Percentiles rank a stretch among this genome's conserved stretches.
Conservation (phyloP, 2,113 vertebrate genomes). For the Salminus brasiliensis region DNA sequence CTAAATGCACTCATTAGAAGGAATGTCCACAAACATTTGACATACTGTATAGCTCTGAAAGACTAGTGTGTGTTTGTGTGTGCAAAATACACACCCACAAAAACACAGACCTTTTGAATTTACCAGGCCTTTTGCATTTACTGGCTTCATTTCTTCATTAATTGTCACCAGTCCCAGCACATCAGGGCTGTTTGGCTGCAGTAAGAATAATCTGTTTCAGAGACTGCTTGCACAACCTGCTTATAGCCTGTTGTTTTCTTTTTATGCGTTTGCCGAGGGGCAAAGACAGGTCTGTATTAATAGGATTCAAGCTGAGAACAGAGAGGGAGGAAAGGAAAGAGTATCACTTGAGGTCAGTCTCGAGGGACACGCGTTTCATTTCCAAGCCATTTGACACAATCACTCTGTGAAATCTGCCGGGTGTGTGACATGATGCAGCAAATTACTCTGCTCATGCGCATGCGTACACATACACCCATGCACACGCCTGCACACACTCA, state of each 20-base stretch:
- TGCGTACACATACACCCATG: not conserved
- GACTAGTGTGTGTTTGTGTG: too few relatives aligned
- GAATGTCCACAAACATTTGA: too few relatives aligned
- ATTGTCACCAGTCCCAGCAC: not conserved
- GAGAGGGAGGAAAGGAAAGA: not conserved
- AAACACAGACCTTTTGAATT: not conserved
- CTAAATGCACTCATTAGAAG: too few relatives aligned
- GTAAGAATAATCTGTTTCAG: not conserved
- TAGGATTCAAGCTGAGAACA: not conserved
- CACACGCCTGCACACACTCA: too few relatives aligned
- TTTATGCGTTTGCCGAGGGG: not conserved
- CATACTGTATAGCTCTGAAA: too few relatives aligned
- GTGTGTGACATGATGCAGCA: not conserved
- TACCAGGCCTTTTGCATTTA: not conserved
- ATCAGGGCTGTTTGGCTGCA: not conserved
- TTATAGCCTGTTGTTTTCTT: not conserved
- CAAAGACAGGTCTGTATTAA: not conserved
- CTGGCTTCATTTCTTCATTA: not conserved
- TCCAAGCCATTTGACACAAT: not conserved
- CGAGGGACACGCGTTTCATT: not conserved
- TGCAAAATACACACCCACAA: not conserved
- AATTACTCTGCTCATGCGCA: not conserved
- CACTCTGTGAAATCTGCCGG: not conserved
- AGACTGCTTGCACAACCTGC: not conserved
- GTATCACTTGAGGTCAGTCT: not conserved